phyloP scores from a whole-genome alignment of 1,140 invertebrate species.

The Chrysopa pallens region DNA sequence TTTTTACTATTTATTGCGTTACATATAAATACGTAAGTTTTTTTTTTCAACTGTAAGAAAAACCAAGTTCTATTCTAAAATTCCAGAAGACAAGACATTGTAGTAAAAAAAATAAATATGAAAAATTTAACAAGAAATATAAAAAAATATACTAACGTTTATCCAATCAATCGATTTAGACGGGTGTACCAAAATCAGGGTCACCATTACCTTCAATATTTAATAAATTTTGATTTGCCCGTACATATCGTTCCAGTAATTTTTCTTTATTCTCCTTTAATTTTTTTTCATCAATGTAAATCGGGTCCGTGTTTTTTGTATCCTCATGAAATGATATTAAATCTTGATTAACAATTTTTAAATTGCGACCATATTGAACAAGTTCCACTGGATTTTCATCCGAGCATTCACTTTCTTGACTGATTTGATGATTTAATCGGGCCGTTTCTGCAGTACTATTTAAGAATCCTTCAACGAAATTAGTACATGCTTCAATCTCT shows the following conservation, averaged over 20 bases:
- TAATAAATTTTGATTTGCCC: constrained; percentile 13
- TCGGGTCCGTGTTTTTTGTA: background rate
- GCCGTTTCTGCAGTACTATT: background rate
- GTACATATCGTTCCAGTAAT: constrained; percentile 21
- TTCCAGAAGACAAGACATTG: too few relatives aligned
- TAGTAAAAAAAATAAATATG: too few relatives aligned
- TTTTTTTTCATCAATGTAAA: background rate
- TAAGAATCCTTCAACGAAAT: background rate
- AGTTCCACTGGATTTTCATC: background rate
- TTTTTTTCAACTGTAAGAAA: too few relatives aligned
- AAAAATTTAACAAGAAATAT: too few relatives aligned
- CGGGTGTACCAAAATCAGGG: constrained; percentile 39
- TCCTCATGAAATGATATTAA: background rate
- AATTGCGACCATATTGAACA: background rate
- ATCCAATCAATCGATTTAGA: constrained; percentile 20
- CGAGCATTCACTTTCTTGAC: background rate
- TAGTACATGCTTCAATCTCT: background rate
- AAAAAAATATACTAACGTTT: too few relatives aligned
- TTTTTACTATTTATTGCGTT: too few relatives aligned
- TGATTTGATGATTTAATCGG: background rate
- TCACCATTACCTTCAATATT: constrained; percentile 32
- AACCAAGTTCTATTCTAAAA: too few relatives aligned
- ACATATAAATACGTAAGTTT: too few relatives aligned
- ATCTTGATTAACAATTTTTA: background rate
- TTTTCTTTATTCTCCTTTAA: constrained; percentile 12